These are phyloP conservation scores for Delphinus delphis DNA, from an alignment of 2,113 vertebrate genomes.

Conservation along the genomic window DNA sequence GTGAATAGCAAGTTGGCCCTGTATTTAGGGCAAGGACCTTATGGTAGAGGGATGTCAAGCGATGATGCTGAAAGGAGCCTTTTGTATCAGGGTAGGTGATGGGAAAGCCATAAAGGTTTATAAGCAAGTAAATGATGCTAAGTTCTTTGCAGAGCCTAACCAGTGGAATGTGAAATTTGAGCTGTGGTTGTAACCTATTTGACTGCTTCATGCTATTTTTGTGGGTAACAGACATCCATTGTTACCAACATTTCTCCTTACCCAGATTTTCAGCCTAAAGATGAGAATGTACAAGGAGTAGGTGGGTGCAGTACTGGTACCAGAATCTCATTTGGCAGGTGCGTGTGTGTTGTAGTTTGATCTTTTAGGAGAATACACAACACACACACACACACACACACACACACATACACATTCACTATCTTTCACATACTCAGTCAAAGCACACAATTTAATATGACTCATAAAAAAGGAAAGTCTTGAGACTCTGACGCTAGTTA, in stretches of 20 bases:
- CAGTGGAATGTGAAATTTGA: slow-evolving; percentile 9
- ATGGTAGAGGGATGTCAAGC: background rate
- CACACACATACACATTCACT: background rate
- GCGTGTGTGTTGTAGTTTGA: background rate
- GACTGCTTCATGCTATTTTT: background rate
- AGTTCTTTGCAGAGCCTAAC: background rate
- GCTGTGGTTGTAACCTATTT: background rate
- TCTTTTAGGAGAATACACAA: background rate
- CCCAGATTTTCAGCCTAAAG: background rate
- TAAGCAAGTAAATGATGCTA: background rate
- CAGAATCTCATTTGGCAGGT: background rate
- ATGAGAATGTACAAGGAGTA: background rate
- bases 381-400: background rate
- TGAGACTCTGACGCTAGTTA: background rate
- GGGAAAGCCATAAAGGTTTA: background rate
- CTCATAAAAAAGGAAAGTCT: background rate
- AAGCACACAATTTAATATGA: background rate
- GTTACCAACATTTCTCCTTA: background rate
- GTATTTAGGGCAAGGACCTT: background rate
- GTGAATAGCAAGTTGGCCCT: background rate
- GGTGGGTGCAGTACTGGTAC: background rate
- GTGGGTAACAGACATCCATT: background rate
- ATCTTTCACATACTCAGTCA: background rate
- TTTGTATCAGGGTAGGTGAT: background rate
- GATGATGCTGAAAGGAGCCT: background rate